Base-by-base conservation (phyloP, 2,888 invertebrate genomes). In the Ornithoptera priamus region DNA sequence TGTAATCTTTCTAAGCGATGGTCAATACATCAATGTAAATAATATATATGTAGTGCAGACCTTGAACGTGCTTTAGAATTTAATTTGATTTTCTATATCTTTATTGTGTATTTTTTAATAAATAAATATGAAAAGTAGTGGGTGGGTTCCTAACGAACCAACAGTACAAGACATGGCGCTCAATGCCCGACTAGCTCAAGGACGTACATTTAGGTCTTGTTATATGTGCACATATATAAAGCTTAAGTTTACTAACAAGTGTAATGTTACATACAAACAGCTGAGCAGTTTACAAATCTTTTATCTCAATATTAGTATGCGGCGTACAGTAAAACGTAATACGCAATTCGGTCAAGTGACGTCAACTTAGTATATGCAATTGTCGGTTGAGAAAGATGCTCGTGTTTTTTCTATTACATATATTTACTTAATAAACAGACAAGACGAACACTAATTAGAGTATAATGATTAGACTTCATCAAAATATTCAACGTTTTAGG, bases 251-350 rank as follows among this genome's bases (percentile, higher is more conserved):
- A 30, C 30, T 30, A 4, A 30, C 39, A 39, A 39, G 39, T 39
- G 39, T 39, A 39, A 39, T 39, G 39, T 63, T 62, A 62, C 62
- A 68, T 62, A 62, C 67, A 68, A 57, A 62, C 60, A 50, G 12
- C 15, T 20, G 62, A 18, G n/a, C 42, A 7, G 67, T 62, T 24
- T 68, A 62, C 67, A 62, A 68, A 68, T 62, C 39, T 42, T 63
- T 62, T 58, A 69, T 69, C 65, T 69, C 57, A 15, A n/a, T 61
- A 65, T 69, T 65, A 65, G 65, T 69, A 65, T 65, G 65, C 65
- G 56, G 30, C 56, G 39, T 63, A 42, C 61, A 57, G 18, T 42
- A 30, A 61, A n/a, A 22, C 15, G 17, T 57, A 61, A 62, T 30
- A 65, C 20, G 61, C 57, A 69, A 65, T 39, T 62, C 69, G 65